Evolutionary conservation across 2,797 vertebrate species (phyloP), one percentile per base, ranked within the genome.

Genomic region (Megalops cyprinoides): DNA sequence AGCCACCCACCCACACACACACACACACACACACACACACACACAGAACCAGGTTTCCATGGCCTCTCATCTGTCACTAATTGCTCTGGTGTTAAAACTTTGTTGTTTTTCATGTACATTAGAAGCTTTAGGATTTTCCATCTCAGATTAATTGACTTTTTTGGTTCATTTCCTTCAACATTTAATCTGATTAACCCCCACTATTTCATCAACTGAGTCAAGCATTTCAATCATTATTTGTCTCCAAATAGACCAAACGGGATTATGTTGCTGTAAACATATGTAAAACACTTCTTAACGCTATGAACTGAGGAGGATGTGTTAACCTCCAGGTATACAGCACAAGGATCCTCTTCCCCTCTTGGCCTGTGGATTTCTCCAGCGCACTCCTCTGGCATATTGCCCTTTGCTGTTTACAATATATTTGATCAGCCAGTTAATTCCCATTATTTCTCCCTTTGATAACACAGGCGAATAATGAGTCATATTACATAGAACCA

Each of bases 1-100:
- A 44, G 77, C 51, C n/a, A n/a, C n/a, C n/a, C n/a, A n/a, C n/a
- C n/a, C n/a, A n/a, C 31, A 42, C 67, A 53, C 39, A 28, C 31
- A 71, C 73, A 76, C 18, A 48, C 12, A 49, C 55, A 78, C 53
- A 62, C 37, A 15, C 58, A 62, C 77, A 62, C 58, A 58, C 34
- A 78, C 49, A 77, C 76, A 82, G 39, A 73, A 51, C 15, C 51
- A 53, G 18, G 18, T 53, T 53, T 15, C 51, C 18, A 15, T 53
- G 14, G 51, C 10, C 9, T 53, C 15, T 53, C 51, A 53, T 53
- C 9, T 53, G 2, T 53, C 51, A 53, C 18, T 53, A 53, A 53
- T 53, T 53, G 51, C 4, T 53, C 2, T 53, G n/a, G n/a, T 18
- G 18, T 53, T 53, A 53, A 8, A 7, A 53, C 51, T 14, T 53